Conservation (phyloP, 2,888 invertebrate genomes). For the Eretmocerus hayati region DNA sequence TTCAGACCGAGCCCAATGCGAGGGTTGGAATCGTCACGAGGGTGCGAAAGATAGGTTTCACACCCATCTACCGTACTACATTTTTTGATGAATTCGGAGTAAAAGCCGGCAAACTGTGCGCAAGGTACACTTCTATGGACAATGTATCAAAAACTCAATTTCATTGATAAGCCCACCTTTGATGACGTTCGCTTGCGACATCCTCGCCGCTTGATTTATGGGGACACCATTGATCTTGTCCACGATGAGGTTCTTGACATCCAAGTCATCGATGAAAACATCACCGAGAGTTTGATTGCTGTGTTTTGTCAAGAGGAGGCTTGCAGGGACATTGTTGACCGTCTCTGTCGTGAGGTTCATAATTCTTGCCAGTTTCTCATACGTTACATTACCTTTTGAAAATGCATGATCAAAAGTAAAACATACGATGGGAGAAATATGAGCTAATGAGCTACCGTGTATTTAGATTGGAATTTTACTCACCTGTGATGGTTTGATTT, state of each 20-base stretch:
- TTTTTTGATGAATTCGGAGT: no score
- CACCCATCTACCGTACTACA: no score
- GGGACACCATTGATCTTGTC: conserved; percentile 31
- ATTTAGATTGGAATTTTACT: not conserved
- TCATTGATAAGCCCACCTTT: conserved; percentile 30
- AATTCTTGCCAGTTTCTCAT: conserved; percentile 15
- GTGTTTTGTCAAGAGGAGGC: conserved; percentile 27
- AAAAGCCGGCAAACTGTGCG: no score
- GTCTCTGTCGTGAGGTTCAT: conserved; percentile 20
- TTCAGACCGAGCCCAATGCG: no score
- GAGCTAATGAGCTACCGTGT: not conserved
- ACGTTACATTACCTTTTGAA: conserved; percentile 32
- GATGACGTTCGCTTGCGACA: conserved; percentile 32
- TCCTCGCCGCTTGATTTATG: conserved; percentile 31
- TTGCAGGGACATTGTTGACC: conserved; percentile 27
- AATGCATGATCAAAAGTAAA: conserved; percentile 4
- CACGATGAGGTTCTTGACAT: conserved; percentile 26
- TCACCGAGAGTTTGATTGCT: conserved; percentile 30
- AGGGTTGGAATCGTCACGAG: no score
- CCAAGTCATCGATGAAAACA: conserved; percentile 25
- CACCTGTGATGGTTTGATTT: conserved; percentile 33
- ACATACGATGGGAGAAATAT: not conserved
- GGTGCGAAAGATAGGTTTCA: no score
- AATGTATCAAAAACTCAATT: no score
- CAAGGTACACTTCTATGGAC: no score